Evolutionary conservation across 2,888 invertebrate genomes (phyloP), one percentile per base, ranked within the genome.

Genomic region (Troides aeacus): DNA sequence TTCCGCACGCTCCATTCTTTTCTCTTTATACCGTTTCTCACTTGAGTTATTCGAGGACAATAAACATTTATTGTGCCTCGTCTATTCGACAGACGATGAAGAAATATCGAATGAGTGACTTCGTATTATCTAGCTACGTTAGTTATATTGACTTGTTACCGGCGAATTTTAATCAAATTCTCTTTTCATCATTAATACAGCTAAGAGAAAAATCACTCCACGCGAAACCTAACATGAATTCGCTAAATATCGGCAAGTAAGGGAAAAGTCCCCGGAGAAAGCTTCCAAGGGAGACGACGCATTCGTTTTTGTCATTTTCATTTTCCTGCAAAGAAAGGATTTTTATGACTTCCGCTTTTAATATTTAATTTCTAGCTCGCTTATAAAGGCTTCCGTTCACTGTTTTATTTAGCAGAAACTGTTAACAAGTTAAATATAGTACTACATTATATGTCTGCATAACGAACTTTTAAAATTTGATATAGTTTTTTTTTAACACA

Each of bases 41-140:
- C 89, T 91, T 88, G 89, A 91, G 88, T 91, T 91, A 92, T 92
- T 90, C 88, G 87, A 86, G 86, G 87, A 91, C 90, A 90, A 91
- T 92, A 92, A 90, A 92, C 89, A 89, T 90, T 92, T 91, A 92
- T 92, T 89, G 89, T 89, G 82, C 85, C 56, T 84, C 87, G 86
- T 88, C 88, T 89, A 88, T 89, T 88, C 89, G 90, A 90, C 89
- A 88, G 86, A 88, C 87, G 88, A 90, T 88, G 86, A 85, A 88
- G 87, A 88, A 90, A 75, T 74, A 76, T 75, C 72, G 74, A 77
- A 76, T 74, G 88, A 88, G 84, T 83, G 87, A 86, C 81, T 85
- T 84, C 83, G 83, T 85, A 86, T 84, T 85, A 84, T 87, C 84
- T 81, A 73, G 79, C 81, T 68, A 42, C 75, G 23, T 62, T 46